phyloP scores from a whole-genome alignment of 2,113 vertebrate genomes.

The Perccottus glenii region DNA sequence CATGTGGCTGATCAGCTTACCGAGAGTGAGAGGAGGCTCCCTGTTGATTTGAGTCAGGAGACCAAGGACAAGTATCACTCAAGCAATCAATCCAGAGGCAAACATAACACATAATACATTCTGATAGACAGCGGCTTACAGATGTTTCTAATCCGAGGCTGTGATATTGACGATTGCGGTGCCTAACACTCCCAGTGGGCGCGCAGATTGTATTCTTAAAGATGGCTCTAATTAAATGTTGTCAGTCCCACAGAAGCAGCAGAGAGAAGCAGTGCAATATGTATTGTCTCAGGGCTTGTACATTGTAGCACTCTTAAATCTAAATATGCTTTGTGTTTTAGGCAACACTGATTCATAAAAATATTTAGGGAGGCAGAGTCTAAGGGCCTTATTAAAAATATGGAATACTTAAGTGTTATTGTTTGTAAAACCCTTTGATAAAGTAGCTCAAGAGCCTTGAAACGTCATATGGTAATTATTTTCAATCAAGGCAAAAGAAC shows the following conservation, averaged over 20 bases:
- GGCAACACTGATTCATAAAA: slow-evolving; percentile 5
- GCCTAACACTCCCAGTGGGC: slow-evolving; percentile 9
- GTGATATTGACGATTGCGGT: slow-evolving; percentile 10
- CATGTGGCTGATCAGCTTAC: slow-evolving; percentile 9
- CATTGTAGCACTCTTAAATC: slow-evolving; percentile 13
- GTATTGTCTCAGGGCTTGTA: background rate
- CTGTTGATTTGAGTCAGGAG: slow-evolving; percentile 45
- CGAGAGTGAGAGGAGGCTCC: slow-evolving; percentile 18
- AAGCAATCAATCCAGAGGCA: slow-evolving; percentile 43
- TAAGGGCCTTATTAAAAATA: slow-evolving; percentile 8
- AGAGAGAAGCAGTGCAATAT: background rate
- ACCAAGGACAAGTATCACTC: slow-evolving; percentile 39
- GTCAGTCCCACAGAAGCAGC: background rate
- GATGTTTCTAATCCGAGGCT: slow-evolving; percentile 15
- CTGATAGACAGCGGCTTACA: slow-evolving; percentile 13
- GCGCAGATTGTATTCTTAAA: slow-evolving; percentile 35
- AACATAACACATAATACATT: slow-evolving; percentile 41
- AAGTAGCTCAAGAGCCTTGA: slow-evolving; percentile 47
- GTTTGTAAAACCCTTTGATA: slow-evolving; percentile 1
- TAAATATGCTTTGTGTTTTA: background rate
- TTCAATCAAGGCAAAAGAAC: slow-evolving; percentile 47
- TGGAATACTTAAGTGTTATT: background rate
- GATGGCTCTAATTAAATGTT: slow-evolving; percentile 48
- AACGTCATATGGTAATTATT: slow-evolving; percentile 32
- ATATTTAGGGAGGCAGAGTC: slow-evolving; percentile 10